Percentiles rank a stretch among this genome's conserved stretches.
Evolutionary conservation across 2,888 invertebrate genomes (phyloP).

Genomic region (Conistra vaccinii): DNA sequence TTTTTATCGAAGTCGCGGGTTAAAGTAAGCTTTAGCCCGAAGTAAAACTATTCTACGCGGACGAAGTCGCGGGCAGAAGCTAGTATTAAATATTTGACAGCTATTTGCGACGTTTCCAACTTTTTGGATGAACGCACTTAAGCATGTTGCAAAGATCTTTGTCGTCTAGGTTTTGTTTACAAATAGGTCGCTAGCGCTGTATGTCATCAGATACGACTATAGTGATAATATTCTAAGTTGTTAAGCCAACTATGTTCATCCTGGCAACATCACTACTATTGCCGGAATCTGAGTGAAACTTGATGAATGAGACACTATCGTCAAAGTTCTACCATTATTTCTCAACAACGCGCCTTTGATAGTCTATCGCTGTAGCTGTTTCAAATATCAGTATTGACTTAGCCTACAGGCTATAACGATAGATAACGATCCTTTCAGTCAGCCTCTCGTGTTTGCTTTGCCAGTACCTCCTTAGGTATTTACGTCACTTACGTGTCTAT

Average conservation of each 20-base stretch:
- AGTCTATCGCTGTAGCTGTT: background rate
- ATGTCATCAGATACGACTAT: background rate
- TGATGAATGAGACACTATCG: background rate
- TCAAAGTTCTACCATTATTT: background rate
- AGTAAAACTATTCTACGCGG: no score
- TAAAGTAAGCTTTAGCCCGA: no score
- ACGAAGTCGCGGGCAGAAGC: no score
- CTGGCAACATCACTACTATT: background rate
- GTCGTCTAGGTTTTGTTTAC: background rate
- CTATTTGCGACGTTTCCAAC: no score
- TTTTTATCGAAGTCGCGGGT: no score
- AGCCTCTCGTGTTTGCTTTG: conserved; percentile 35
- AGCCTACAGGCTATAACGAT: conserved; percentile 38
- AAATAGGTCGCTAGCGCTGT: background rate
- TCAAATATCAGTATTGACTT: conserved; percentile 39
- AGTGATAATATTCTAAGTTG: background rate
- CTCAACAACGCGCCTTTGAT: conserved; percentile 15
- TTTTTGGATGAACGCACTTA: no score
- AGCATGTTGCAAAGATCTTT: conserved; percentile 7
- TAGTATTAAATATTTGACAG: no score
- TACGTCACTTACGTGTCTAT: conserved; percentile 1
- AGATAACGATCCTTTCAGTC: conserved; percentile 37
- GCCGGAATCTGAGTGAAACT: background rate
- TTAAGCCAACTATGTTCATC: background rate
- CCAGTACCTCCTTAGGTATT: conserved; percentile 16